phyloP scores from a whole-genome alignment of 2,797 vertebrate genomes.

The Enteromius thamalakanensis region DNA sequence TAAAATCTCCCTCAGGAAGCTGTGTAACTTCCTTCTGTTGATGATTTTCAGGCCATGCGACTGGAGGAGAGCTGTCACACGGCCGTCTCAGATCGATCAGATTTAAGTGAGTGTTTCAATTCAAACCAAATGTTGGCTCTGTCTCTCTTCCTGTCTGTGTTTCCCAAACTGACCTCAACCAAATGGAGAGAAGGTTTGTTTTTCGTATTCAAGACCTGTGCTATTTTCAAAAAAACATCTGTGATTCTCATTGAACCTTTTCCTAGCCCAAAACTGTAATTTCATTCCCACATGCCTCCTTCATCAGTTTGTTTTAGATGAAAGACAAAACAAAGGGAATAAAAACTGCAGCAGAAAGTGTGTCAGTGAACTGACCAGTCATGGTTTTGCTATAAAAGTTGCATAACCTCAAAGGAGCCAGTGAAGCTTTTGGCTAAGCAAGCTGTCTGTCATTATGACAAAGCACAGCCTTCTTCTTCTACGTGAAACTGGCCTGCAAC shows the following conservation, averaged over 20 bases:
- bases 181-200: conserved; percentile 3
- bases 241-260: conserved; percentile 51
- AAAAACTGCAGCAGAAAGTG: conserved; percentile 1
- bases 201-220: conserved; percentile 30
- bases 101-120: conserved; percentile 26
- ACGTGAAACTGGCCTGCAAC: not conserved
- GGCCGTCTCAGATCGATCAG: not conserved
- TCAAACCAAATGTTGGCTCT: conserved; percentile 48
- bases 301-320: not conserved
- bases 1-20: not conserved
- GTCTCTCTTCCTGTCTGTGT: conserved; percentile 36
- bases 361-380: conserved; percentile 38
- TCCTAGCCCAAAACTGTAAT: conserved; percentile 42
- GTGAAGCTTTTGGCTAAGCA: not conserved
- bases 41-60: not conserved
- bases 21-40: conserved; percentile 20
- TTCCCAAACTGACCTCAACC: conserved; percentile 30
- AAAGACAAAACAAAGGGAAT: conserved; percentile 20
- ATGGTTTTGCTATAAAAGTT: conserved; percentile 1
- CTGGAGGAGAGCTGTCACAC: conserved; percentile 10
- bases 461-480: not conserved
- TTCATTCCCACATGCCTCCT: conserved; percentile 50
- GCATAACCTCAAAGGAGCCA: conserved; percentile 37
- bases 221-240: conserved; percentile 51
- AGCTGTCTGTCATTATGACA: conserved; percentile 35